Conservation (phyloP, 2,888 invertebrate genomes). For the Leptinotarsa haldemani region DNA sequence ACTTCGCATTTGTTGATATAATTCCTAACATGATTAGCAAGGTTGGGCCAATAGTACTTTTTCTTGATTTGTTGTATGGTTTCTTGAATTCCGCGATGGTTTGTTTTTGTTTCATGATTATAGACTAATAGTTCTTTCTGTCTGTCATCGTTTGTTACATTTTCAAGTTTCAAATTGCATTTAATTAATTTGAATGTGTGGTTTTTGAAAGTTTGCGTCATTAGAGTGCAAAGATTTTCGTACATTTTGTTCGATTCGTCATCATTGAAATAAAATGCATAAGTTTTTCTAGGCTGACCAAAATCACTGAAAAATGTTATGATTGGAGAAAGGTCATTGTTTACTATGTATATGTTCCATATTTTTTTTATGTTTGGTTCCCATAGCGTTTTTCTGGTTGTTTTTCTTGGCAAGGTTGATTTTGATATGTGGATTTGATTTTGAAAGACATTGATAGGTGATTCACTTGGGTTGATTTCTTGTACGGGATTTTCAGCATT, state of each 20-base stretch:
- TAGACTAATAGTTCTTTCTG: conserved; percentile 24
- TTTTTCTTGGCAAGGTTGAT: too few species aligned
- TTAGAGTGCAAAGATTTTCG: neutral
- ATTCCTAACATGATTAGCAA: conserved; percentile 9
- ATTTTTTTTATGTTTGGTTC: too few species aligned
- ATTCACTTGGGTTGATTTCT: too few species aligned
- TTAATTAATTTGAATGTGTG: neutral
- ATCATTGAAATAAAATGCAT: neutral
- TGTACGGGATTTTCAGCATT: too few species aligned
- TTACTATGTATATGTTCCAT: too few species aligned
- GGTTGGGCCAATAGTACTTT: conserved; percentile 19
- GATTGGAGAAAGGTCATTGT: neutral
- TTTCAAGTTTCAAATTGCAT: too few species aligned
- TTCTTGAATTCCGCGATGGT: conserved; percentile 26
- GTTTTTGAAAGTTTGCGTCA: neutral
- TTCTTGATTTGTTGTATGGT: conserved; percentile 13
- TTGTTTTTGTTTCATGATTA: conserved; percentile 27
- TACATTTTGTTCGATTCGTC: neutral
- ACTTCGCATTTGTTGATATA: conserved; percentile 20
- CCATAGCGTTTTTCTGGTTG: too few species aligned
- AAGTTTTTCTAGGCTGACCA: neutral
- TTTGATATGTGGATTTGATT: too few species aligned
- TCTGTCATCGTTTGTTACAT: neutral
- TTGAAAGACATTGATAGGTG: too few species aligned
- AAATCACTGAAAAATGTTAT: neutral